Percentiles rank a stretch among this genome's conserved stretches.
Evolutionary conservation across 2,113 vertebrate genomes (phyloP).

Genomic region (Macquaria australasica): DNA sequence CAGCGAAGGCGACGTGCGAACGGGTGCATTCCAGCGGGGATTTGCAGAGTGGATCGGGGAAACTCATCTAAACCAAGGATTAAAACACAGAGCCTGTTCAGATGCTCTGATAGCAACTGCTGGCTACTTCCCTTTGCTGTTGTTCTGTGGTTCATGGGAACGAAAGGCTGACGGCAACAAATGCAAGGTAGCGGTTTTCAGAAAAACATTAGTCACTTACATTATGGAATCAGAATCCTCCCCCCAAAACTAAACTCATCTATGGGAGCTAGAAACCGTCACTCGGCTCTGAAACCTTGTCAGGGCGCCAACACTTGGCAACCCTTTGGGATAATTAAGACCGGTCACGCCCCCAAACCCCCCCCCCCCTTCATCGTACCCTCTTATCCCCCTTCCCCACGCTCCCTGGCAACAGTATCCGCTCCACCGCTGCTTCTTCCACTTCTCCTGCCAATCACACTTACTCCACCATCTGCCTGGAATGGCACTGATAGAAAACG

Average conservation of each 20-base stretch:
- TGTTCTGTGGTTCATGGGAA: slow-evolving; percentile 34
- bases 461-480: slow-evolving; percentile 71
- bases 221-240: background rate
- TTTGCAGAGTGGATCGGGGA: slow-evolving; percentile 58
- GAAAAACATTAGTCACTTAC: slow-evolving; percentile 20
- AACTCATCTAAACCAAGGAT: slow-evolving; percentile 68
- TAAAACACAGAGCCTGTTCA: slow-evolving; percentile 61
- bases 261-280: slow-evolving; percentile 19
- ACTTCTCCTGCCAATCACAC: slow-evolving; percentile 73
- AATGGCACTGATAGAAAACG: slow-evolving; percentile 74
- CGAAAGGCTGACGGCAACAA: slow-evolving; percentile 2
- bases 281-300: slow-evolving; percentile 41
- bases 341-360: slow-evolving; percentile 56
- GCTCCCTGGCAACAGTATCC: slow-evolving; percentile 64
- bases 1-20: slow-evolving; percentile 18
- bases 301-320: slow-evolving; percentile 66
- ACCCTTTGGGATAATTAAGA: slow-evolving; percentile 68
- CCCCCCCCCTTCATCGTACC: slow-evolving; percentile 29
- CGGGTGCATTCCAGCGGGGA: slow-evolving; percentile 65
- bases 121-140: background rate
- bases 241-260: background rate
- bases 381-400: slow-evolving; percentile 32
- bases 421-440: slow-evolving; percentile 48
- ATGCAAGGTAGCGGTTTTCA: background rate
- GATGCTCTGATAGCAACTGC: slow-evolving; percentile 55